Evolutionary conservation across 2,113 vertebrate genomes (phyloP), one percentile per base, ranked within the genome.

Genomic region (Psephotus haematonotus): DNA sequence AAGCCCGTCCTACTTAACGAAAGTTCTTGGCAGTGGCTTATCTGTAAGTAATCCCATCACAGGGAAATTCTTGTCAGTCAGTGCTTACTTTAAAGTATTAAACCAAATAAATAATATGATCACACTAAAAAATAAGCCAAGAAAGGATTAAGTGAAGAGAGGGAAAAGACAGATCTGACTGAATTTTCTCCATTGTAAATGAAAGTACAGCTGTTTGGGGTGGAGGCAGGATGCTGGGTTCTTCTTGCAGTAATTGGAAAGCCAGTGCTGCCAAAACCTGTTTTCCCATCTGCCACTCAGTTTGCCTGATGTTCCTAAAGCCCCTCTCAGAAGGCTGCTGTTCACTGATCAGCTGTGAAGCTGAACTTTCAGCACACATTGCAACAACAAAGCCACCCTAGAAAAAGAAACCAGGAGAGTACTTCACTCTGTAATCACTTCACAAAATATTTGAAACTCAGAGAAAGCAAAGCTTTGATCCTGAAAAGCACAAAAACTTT

Each of bases 301-400:
- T 89, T 97, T 96, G 76, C 3, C 10, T 46, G 90, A 60, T 71
- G 78, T 72, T 65, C 22, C 85, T 96, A 90, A 91, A 92, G 86
- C 39, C 53, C 63, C 37, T 97, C 92, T 97, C 85, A 57, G 80
- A 71, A 81, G 91, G 71, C 10, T 47, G 47, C 35, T 93, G 83
- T 76, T 92, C 92, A 91, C 63, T 93, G 68, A 95, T 96, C 92
- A 97, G 80, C 62, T 24, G 8, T 90, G 95, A 97, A 97, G 88
- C 60, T 81, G 63, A 83, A 97, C 85, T 91, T 91, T n/a, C 64
- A 97, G 89, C 78, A 90, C 82, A 94, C 47, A 44, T 67, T 41
- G 23, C 13, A n/a, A 37, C 50, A 81, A 24, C 18, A 43, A 46
- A 89, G 17, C 18, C 64, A 62, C 7, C 10, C 31, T 37, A 27